Evolutionary conservation across 2,888 invertebrate species (phyloP), one percentile per base, ranked within the genome.

Genomic region (Dorcus hopei): DNA sequence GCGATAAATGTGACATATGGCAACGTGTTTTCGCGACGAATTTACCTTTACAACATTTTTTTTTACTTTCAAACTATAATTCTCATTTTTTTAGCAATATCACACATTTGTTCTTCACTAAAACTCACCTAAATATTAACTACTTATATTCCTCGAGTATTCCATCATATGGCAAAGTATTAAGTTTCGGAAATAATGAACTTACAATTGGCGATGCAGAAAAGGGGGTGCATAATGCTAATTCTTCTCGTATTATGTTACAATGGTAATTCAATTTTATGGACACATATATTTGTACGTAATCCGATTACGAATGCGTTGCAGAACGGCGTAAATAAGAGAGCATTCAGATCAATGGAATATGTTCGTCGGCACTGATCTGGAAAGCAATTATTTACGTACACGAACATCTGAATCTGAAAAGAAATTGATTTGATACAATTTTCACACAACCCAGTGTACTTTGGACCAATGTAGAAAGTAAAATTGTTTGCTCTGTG

Each of bases 211-310:
- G 38, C 55, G 48, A 52, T 52, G 39, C 42, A 52, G 47, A 42
- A 52, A 48, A 49, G 59, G 55, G 59, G 52, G 55, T 49, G 55
- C 59, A 55, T 52, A 55, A 52, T 58, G 62, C 62, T 66, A 66
- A 66, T 66, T 63, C 65, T 60, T 58, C 59, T 57, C 53, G 65
- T 67, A 67, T 67, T 66, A 67, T 65, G 65, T 67, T 67, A 66
- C 65, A 62, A 62, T 65, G 52, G 63, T 64, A 65, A 63, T 67
- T 64, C 64, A 63, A 67, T 65, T 65, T 64, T 67, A 65, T 61
- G 57, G 61, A 63, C 63, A 61, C 57, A 63, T 61, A 59, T 63
- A 63, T 63, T 61, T 61, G 57, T 52, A 38, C 59, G 52, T 59
- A 63, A 63, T 63, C 63, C 51, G 55, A 63, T 63, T 63, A 63